phyloP scores from a whole-genome alignment of 2,113 vertebrate genomes.

The Misgurnus anguillicaudatus region DNA sequence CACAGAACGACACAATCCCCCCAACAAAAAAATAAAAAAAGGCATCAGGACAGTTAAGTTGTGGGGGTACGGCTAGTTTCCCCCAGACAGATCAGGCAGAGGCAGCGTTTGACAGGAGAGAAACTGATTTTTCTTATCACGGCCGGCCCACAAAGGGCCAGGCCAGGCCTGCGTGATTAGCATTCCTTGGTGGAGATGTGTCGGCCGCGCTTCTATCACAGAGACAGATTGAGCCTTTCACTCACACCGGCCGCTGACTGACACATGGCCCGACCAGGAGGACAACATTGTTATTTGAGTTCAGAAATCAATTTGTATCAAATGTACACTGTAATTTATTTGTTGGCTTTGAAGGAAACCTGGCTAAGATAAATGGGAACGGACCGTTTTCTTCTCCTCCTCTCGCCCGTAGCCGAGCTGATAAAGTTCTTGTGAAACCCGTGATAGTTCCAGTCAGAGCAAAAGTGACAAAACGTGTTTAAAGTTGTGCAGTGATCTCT shows the following conservation, averaged over 20 bases:
- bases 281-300: slow-evolving; percentile 99
- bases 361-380: slow-evolving; percentile 98
- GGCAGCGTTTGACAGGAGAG: slow-evolving; percentile 82
- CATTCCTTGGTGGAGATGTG: slow-evolving; percentile 88
- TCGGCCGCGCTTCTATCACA: slow-evolving; percentile 94
- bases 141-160: slow-evolving; percentile 93
- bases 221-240: slow-evolving; percentile 99
- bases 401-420: slow-evolving; percentile 78
- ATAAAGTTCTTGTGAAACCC: slow-evolving; percentile 99
- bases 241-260: slow-evolving; percentile 93
- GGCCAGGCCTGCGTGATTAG: slow-evolving; percentile 90
- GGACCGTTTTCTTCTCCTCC: slow-evolving; percentile 75
- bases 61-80: slow-evolving; percentile 76
- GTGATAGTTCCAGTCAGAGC: slow-evolving; percentile 95
- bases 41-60: slow-evolving; percentile 82
- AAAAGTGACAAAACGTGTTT: slow-evolving; percentile 98
- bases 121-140: slow-evolving; percentile 95
- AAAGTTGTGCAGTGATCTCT: slow-evolving; percentile 99
- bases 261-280: slow-evolving; percentile 97
- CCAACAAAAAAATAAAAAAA: slow-evolving; percentile 49
- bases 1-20: slow-evolving; percentile 68
- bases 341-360: slow-evolving; percentile 99
- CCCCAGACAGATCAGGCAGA: slow-evolving; percentile 80
- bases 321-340: slow-evolving; percentile 99
- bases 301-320: slow-evolving; percentile 99